Percentiles rank a stretch among this genome's conserved stretches.
Evolutionary conservation across 1,140 invertebrate species (phyloP).

Genomic region (Orius laevigatus): DNA sequence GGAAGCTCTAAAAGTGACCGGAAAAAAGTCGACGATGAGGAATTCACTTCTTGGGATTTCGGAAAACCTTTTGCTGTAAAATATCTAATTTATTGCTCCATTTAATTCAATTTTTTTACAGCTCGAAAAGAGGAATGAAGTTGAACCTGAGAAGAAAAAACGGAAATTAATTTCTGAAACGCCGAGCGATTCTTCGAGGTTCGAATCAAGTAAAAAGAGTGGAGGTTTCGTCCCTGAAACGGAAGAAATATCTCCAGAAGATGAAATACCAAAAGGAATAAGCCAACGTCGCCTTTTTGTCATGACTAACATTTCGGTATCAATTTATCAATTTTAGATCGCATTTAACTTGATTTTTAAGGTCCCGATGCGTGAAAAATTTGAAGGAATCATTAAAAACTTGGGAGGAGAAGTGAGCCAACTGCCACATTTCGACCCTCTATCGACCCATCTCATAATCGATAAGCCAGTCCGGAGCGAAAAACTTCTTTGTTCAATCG

Average conservation of each 20-base stretch:
- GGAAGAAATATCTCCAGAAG: slow-evolving; percentile 11
- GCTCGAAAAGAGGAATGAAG: not conserved
- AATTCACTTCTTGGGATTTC: too few relatives aligned
- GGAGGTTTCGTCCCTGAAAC: slow-evolving; percentile 13
- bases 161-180: not conserved
- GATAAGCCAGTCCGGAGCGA: slow-evolving; percentile 59
- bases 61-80: not conserved
- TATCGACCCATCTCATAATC: slow-evolving; percentile 62
- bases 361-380: slow-evolving; percentile 26
- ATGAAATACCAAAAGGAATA: too few relatives aligned
- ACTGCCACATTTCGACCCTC: slow-evolving; percentile 2
- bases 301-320: too few relatives aligned
- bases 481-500: slow-evolving; percentile 67
- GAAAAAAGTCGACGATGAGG: too few relatives aligned
- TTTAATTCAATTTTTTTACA: not conserved
- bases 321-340: slow-evolving; percentile 4
- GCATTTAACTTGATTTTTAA: slow-evolving; percentile 28
- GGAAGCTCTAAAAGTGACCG: too few relatives aligned
- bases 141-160: not conserved
- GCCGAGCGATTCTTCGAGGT: not conserved
- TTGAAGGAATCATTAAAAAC: slow-evolving; percentile 32
- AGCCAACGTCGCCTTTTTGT: too few relatives aligned
- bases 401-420: slow-evolving; percentile 4
- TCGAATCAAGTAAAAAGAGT: not conserved
- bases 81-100: not conserved